Base-by-base conservation (phyloP, 92 coral and sea anemone species). In the Pocillopora meandrina region DNA sequence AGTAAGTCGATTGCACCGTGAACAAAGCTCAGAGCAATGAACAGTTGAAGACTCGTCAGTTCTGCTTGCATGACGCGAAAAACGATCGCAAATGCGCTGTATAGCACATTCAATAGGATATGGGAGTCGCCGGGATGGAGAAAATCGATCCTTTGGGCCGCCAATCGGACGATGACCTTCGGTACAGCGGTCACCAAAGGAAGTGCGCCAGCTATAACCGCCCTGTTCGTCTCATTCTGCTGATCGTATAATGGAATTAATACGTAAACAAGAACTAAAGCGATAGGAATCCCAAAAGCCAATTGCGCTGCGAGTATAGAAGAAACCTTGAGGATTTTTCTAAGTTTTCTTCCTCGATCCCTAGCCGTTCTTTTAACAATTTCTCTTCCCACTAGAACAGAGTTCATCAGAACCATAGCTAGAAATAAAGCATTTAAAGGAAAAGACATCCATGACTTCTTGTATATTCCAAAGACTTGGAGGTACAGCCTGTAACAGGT, bases 391-490 rank as follows among this genome's bases (percentile, higher is more conserved):
- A 90, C 36, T 49, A 86, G 71, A 62, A 56, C 76, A 49, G 81
- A 69, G 75, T 87, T 90, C 15, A 84, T 66, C 10, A 90, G 35
- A 42, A 87, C 65, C 65, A 74, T 66, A 13, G 74, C 10, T 1
- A 65, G 62, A 87, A 90, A 90, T 31, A 90, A 58, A 26, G 73
- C 79, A 61, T 90, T 82, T 42, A 87, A 75, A 0, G 86, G 86
- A 65, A 76, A 69, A 18, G 86, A 72, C 86, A 72, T 74, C 91
- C 93, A 87, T 2, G 82, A 35, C 63, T 57, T 16, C 52, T 83
- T 74, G 71, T 82, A 90, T 47, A 90, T 36, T 2, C 91, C 93
- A 36, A 31, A 90, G 11, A 90, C 64, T 61, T 83, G 86, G 11
- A 87, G 72, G 68, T 31, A 71, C 9, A 90, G 89, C 16, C 88